Evolutionary conservation across 1,140 invertebrate genomes (phyloP).

Genomic region (Metopolophium dirhodum): DNA sequence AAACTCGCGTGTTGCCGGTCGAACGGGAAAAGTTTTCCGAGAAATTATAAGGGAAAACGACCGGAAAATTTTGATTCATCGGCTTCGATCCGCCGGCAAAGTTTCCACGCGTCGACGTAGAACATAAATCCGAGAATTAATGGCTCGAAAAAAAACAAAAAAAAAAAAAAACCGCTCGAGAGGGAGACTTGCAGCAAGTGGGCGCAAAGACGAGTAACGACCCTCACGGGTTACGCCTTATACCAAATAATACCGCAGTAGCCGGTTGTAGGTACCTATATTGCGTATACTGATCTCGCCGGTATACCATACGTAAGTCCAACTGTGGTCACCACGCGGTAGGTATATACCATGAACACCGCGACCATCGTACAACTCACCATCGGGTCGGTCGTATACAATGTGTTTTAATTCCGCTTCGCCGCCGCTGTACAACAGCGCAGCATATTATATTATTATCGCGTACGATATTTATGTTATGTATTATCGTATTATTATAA

Average conservation of each 20-base stretch:
- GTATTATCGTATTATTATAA: neutral
- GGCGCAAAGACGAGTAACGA: neutral
- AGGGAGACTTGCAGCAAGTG: neutral
- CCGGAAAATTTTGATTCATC: conserved; percentile 56
- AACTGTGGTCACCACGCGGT: neutral
- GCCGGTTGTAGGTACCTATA: no score
- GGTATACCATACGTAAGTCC: neutral
- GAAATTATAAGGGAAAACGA: conserved; percentile 49
- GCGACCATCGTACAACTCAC: neutral
- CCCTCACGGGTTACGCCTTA: neutral
- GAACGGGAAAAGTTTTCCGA: conserved; percentile 39
- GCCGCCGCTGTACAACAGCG: neutral
- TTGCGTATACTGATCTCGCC: neutral
- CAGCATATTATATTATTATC: neutral
- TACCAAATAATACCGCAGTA: neutral
- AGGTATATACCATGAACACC: neutral
- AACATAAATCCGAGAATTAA: conserved; percentile 53
- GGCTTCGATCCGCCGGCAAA: conserved; percentile 4
- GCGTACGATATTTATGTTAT: no score
- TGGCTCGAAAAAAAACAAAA: conserved; percentile 31
- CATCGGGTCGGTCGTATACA: neutral
- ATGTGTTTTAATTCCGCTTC: neutral
- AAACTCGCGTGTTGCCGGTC: conserved; percentile 10
- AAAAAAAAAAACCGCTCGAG: neutral
- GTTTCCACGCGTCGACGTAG: conserved; percentile 26